Percentiles rank a stretch among this genome's conserved stretches.
Evolutionary conservation across 2,888 invertebrate genomes (phyloP).

Genomic region (Pseudococcus jackbeardsleyi): DNA sequence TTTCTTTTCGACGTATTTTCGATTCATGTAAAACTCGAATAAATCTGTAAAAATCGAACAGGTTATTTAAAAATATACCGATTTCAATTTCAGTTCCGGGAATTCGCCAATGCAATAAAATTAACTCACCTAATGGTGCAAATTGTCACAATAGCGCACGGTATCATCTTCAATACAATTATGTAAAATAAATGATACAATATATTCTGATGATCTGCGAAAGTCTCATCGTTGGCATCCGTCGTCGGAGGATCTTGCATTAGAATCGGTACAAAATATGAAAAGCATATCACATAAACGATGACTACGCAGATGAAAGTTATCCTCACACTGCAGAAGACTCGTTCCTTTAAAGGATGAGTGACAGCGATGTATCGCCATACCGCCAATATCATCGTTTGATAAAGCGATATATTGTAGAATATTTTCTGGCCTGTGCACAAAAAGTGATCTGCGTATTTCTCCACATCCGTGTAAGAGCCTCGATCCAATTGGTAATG

Average conservation of each 20-base stretch:
- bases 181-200: neutral
- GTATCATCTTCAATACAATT: neutral
- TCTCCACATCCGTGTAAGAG: neutral
- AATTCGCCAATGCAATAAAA: neutral
- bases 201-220: neutral
- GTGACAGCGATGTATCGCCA: conserved; percentile 88
- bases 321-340: neutral
- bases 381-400: conserved; percentile 84
- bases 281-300: neutral
- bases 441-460: neutral
- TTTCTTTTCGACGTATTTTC: neutral
- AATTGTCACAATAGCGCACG: neutral
- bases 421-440: neutral
- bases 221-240: neutral
- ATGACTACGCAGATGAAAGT: neutral
- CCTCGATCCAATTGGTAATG: neutral
- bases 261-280: neutral
- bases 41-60: neutral
- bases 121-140: neutral
- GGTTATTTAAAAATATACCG: neutral
- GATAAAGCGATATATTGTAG: neutral
- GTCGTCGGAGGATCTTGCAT: neutral
- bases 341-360: conserved; percentile 73
- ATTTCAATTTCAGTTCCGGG: neutral
- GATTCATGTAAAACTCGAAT: neutral